Conservation (phyloP, 2,113 vertebrate genomes). For the Oenanthe oenanthe region DNA sequence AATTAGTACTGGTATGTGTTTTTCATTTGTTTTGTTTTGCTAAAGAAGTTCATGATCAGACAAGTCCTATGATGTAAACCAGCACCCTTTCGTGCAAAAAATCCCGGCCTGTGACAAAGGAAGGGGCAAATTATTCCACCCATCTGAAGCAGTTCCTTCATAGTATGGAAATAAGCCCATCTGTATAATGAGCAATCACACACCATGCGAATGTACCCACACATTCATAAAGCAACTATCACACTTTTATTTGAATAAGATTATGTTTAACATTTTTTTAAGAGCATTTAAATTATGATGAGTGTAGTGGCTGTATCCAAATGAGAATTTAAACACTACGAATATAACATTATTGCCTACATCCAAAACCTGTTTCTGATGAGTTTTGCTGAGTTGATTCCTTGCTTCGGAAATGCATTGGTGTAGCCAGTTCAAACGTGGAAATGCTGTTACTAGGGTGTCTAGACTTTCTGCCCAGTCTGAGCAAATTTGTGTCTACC, state of each 20-base stretch:
- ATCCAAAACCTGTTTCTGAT: neutral
- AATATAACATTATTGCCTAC: neutral
- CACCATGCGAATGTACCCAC: neutral
- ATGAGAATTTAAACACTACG: neutral
- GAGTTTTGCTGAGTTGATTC: neutral
- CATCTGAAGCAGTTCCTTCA: conserved; percentile 27
- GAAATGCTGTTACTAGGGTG: conserved; percentile 23
- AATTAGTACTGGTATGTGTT: conserved; percentile 36
- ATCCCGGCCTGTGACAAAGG: neutral
- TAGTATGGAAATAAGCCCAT: conserved; percentile 18
- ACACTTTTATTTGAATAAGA: conserved; percentile 12
- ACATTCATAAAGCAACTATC: conserved; percentile 8
- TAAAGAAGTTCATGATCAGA: conserved; percentile 51
- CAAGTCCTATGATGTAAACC: conserved; percentile 23
- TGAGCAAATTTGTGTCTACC: conserved; percentile 31
- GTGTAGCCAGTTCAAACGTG: neutral
- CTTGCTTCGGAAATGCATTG: neutral
- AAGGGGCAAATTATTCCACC: conserved; percentile 2
- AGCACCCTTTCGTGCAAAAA: neutral
- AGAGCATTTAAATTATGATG: neutral
- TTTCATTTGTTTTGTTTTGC: conserved; percentile 55
- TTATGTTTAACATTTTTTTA: neutral
- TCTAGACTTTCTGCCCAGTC: conserved; percentile 52
- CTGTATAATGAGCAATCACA: neutral
- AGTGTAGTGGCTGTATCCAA: neutral